A percentile compares a stretch with the other conserved stretches of the same genome.
phyloP scores from a whole-genome alignment of 1,140 invertebrate genomes.

The Leptoteleia sp. region DNA sequence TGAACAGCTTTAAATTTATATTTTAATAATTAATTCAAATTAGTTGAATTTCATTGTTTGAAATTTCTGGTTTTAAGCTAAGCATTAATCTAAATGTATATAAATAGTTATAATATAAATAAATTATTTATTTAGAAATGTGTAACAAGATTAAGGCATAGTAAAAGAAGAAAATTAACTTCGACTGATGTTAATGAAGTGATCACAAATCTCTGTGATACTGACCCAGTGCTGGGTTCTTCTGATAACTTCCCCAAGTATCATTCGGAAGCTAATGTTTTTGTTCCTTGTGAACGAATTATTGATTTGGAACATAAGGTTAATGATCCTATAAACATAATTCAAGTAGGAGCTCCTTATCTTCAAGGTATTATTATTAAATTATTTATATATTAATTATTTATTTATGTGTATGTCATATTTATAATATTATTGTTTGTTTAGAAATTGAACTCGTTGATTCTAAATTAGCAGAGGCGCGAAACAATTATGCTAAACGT shows the following conservation, averaged over 20 bases:
- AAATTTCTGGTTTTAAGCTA: too few relatives aligned
- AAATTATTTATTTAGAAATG: slow-evolving; percentile 74
- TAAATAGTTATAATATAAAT: slow-evolving; percentile 1
- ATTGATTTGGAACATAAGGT: slow-evolving; percentile 73
- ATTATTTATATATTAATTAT: slow-evolving; percentile 5
- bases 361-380: slow-evolving; percentile 70
- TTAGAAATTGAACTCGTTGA: slow-evolving; percentile 77
- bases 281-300: slow-evolving; percentile 75
- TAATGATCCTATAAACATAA: slow-evolving; percentile 72
- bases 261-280: slow-evolving; percentile 77
- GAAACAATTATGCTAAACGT: slow-evolving; percentile 77
- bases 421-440: slow-evolving; percentile 12
- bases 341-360: slow-evolving; percentile 73
- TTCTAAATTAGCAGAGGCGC: slow-evolving; percentile 72
- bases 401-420: background rate
- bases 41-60: too few relatives aligned
- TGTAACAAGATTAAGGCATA: slow-evolving; percentile 77
- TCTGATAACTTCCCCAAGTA: slow-evolving; percentile 76
- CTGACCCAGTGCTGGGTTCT: slow-evolving; percentile 76
- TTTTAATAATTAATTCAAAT: too few relatives aligned
- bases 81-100: background rate
- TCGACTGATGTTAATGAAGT: slow-evolving; percentile 77
- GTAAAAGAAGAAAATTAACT: slow-evolving; percentile 75
- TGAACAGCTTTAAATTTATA: too few relatives aligned
- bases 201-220: slow-evolving; percentile 76